Percentiles rank a stretch among this genome's conserved stretches.
phyloP scores from a whole-genome alignment of 2,888 invertebrate species.

The Nezara viridula region DNA sequence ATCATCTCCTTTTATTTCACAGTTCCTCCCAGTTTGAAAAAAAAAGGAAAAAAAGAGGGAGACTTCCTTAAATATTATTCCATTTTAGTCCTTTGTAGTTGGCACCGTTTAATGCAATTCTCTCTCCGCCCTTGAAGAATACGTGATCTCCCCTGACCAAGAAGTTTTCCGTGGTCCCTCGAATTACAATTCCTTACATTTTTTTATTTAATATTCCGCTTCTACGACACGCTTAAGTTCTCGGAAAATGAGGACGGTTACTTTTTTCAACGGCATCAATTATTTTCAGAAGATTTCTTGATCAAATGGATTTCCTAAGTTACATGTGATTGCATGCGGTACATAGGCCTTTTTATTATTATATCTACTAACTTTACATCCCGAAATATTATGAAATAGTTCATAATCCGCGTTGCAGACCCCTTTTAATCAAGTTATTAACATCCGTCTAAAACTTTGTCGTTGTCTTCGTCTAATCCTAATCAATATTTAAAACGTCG shows the following conservation, averaged over 20 bases:
- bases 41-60: not conserved
- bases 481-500: no score
- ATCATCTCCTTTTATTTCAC: slow-evolving; percentile 35
- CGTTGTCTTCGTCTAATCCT: no score
- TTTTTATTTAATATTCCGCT: slow-evolving; percentile 22
- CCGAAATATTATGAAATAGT: no score
- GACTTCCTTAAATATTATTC: slow-evolving; percentile 38
- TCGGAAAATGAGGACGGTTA: not conserved
- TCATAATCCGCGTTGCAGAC: no score
- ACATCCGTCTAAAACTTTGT: no score
- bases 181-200: not conserved
- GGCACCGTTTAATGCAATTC: slow-evolving; percentile 36
- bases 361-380: no score
- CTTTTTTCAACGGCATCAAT: not conserved
- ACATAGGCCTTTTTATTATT: no score
- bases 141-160: slow-evolving; percentile 19
- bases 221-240: not conserved
- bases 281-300: not conserved
- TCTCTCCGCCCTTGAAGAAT: slow-evolving; percentile 2
- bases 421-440: no score
- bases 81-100: slow-evolving; percentile 38
- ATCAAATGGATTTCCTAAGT: not conserved
- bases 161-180: not conserved
- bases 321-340: no score
- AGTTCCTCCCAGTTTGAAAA: slow-evolving; percentile 24